Base-by-base conservation (phyloP, 2,797 vertebrate species). In the Kryptopterus vitreolus region DNA sequence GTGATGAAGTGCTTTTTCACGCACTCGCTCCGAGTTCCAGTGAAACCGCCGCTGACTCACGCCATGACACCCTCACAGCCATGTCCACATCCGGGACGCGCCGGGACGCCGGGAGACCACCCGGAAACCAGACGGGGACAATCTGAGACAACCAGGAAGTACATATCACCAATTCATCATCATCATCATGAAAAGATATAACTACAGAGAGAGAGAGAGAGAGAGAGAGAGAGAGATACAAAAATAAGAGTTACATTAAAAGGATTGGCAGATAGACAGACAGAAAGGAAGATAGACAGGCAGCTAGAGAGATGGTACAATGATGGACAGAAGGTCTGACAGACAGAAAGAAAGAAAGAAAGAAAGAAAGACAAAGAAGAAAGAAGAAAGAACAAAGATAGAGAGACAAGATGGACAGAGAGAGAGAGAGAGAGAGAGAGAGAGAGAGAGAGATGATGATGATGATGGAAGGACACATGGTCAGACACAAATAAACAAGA, bases 31-130 rank as follows among this genome's bases (percentile, higher is more conserved):
- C 7, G 70, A 35, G 70, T 35, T 31, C 20, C 1, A 55, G 50
- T 55, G 31, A 55, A 72, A 73, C 70, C 3, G 73, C 68, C 7
- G 35, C 59, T 71, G 77, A 89, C 81, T 88, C 88, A 90, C 91
- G 33, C 84, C 84, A 89, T 86, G 57, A 88, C 85, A 80, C 43
- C 48, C 63, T 63, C 55, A 13, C 78, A 48, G 70, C 70, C 70
- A 73, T 76, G 57, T 76, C 57, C 52, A 57, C 70, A 57, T 73
- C 70, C 33, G 3, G 70, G 70, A 57, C 70, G 57, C 31, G 1
- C 52, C 2, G 70, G 20, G 24, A 55, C 52, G 3, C 26, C 22
- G 5, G 15, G 70, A 18, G 70, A 35, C 48, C 10, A 70, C 1
- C 9, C 15, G 29, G 55, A 5, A 53, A 71, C 50, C 69, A 13